phyloP scores from a whole-genome alignment of 2,888 invertebrate species.

The Periphyllus acericola region DNA sequence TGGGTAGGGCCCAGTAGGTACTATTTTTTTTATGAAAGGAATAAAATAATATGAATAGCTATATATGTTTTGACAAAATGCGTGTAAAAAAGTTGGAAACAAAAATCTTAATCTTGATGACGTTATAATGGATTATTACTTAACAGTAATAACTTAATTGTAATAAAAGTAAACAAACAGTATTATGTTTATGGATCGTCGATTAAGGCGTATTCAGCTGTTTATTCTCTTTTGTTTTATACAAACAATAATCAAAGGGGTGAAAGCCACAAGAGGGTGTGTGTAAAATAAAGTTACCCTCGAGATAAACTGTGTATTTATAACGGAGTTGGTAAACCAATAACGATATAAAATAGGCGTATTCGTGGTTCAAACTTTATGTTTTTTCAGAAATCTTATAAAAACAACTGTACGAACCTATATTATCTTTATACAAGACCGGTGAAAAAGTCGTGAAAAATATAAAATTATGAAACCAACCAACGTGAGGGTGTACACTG shows the following conservation, averaged over 20 bases:
- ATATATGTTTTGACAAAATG: not conserved
- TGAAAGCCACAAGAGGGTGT: not conserved
- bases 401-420: too few species aligned
- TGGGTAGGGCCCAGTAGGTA: too few species aligned
- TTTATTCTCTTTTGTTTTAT: constrained; percentile 41
- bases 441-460: too few species aligned
- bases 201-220: constrained; percentile 30
- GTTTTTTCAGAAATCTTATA: not conserved
- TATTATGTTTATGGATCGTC: not conserved
- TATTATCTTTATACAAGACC: too few species aligned
- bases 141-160: not conserved
- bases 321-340: not conserved
- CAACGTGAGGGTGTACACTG: too few species aligned
- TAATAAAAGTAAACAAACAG: constrained; percentile 6
- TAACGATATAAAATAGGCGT: not conserved
- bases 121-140: not conserved
- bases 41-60: too few species aligned
- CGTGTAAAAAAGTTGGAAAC: not conserved
- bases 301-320: not conserved
- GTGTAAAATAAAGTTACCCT: not conserved
- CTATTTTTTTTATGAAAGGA: too few species aligned
- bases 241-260: constrained; percentile 36
- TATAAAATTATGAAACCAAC: too few species aligned
- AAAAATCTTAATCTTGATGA: not conserved
- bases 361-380: not conserved